Evolutionary conservation across 2,113 vertebrate species (phyloP), one percentile per base, ranked within the genome.

Genomic region (Fulica atra): DNA sequence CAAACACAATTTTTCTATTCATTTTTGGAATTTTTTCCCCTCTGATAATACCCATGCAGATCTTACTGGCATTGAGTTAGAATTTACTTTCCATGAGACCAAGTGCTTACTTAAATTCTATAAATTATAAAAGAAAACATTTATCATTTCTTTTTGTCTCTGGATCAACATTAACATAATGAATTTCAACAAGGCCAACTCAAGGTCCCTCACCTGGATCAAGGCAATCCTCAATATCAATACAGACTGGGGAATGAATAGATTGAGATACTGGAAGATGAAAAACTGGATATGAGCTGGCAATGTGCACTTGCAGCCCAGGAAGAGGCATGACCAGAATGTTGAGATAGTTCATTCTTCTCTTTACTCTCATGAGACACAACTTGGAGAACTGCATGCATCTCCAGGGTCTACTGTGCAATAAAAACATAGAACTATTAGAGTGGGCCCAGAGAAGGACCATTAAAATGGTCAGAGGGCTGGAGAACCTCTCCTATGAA

Each of bases 321-420:
- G 40, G 66, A 61, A 17, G 15, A 42, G 70, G 11, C 1, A 1
- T 25, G 33, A 5, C 24, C 33, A 65, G 13, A 9, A n/a, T 5
- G 20, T 13, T 1, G 4, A 76, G 17, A 44, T 18, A 44, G 44
- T 44, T 44, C 44, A 44, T 5, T 25, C 5, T 31, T 31, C 2
- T 66, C 33, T n/a, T n/a, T 3, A 2, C 13, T 16, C 8, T 35
- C 1, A 5, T 40, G 20, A 60, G 35, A 66, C 3, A 4, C 9
- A 24, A 51, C 3, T 33, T 73, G 33, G 42, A 82, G 4, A 26
- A 54, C 4, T 64, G 36, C 6, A 2, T 33, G 33, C 29, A 12
- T 1, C 10, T 68, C 8, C 40, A 35, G 24, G 7, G 8, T 38
- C 2, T 4, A 6, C 46, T 61, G 1, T 5, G 48, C 7, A 60